A percentile compares a stretch with the other conserved stretches of the same genome.
Conservation (phyloP, 2,888 invertebrate species). For the Dynastes grantii region DNA sequence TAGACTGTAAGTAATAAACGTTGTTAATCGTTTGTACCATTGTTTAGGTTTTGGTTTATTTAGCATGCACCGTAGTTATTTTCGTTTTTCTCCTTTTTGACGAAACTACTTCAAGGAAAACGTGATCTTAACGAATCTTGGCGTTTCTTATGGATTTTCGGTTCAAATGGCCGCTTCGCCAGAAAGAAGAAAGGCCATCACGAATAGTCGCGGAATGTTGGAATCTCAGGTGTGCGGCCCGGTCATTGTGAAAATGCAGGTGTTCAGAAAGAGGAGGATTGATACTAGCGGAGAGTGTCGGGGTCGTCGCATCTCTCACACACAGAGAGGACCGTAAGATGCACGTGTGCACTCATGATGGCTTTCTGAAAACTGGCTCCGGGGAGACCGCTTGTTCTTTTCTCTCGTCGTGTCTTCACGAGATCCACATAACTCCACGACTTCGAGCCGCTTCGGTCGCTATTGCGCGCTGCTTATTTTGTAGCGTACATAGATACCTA, state of each 20-base stretch:
- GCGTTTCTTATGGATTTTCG: constrained; percentile 48
- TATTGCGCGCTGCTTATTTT: constrained; percentile 29
- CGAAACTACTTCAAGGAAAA: constrained; percentile 2
- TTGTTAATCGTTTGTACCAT: too few relatives aligned
- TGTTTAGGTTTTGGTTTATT: too few relatives aligned
- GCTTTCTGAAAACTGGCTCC: constrained; percentile 63
- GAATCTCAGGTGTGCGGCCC: constrained; percentile 66
- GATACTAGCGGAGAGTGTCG: constrained; percentile 50
- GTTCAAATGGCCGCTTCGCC: constrained; percentile 27
- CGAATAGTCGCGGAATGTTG: constrained; percentile 63
- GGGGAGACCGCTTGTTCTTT: constrained; percentile 56
- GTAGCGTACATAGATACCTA: constrained; percentile 1
- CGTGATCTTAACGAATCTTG: constrained; percentile 26
- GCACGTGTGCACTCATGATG: constrained; percentile 62
- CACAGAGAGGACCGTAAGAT: constrained; percentile 58
- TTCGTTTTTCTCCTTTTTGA: constrained; percentile 3
- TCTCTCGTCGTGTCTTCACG: constrained; percentile 54
- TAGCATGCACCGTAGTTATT: too few relatives aligned
- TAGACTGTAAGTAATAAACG: too few relatives aligned
- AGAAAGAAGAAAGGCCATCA: constrained; percentile 43
- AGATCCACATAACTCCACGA: constrained; percentile 58
- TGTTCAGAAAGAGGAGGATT: constrained; percentile 60
- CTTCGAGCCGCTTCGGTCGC: constrained; percentile 34
- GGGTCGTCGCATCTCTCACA: constrained; percentile 45
- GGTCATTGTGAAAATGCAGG: constrained; percentile 69